Evolutionary conservation across 1,140 invertebrate genomes (phyloP).

Genomic region (Ceratosolen fusciceps): DNA sequence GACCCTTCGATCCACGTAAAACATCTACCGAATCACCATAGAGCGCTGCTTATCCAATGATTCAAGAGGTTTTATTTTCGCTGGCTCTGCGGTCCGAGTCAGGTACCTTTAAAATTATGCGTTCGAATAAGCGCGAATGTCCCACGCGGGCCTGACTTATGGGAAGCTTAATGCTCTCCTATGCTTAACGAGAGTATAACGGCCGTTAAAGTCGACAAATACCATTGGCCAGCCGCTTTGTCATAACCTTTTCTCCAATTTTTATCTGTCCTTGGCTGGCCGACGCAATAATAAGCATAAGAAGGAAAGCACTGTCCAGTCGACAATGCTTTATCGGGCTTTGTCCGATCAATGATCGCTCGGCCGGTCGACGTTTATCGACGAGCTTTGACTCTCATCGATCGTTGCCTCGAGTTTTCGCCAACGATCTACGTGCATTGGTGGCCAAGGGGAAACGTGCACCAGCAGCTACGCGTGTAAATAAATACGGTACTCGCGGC

Average conservation of each 20-base stretch:
- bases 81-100: slow-evolving; percentile 5
- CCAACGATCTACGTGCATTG: no score
- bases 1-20: no score
- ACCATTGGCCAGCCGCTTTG: background rate
- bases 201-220: slow-evolving; percentile 2
- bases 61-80: slow-evolving; percentile 42
- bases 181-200: slow-evolving; percentile 33
- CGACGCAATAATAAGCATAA: no score
- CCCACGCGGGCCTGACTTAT: slow-evolving; percentile 35
- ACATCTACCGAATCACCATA: slow-evolving; percentile 26
- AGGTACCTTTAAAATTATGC: slow-evolving; percentile 46
- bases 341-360: no score
- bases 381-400: no score
- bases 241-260: background rate
- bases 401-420: no score
- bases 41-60: slow-evolving; percentile 37
- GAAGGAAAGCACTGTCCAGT: no score
- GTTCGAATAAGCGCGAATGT: slow-evolving; percentile 35
- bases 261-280: no score
- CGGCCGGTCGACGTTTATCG: no score
- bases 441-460: background rate
- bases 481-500: background rate
- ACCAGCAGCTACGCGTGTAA: background rate
- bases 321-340: no score
- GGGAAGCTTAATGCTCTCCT: slow-evolving; percentile 33